Evolutionary conservation across 2,797 vertebrate species (phyloP), one percentile per base, ranked within the genome.

Genomic region (Hybognathus amarus): DNA sequence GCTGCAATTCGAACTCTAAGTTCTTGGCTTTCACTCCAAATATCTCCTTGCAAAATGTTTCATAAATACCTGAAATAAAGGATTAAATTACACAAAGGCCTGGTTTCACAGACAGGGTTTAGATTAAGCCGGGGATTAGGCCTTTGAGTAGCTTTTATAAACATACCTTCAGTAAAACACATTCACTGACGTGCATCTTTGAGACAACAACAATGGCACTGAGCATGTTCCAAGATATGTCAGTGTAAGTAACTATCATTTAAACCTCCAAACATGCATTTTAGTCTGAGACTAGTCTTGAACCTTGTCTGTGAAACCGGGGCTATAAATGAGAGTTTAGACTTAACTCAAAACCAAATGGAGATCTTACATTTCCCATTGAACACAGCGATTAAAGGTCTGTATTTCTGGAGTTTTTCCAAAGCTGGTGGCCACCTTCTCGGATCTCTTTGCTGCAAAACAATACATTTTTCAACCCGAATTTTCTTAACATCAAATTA

Each of bases 21-120:
- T 98, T 98, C 92, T 99, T 99, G 82, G 97, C 95, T 90, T 96
- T 99, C 86, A 99, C 95, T 84, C 98, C 98, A 89, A 99, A 99
- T 75, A 96, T 96, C 92, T 99, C 98, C 93, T 96, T 99, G 93
- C 97, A 97, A 94, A 99, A 99, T 90, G 97, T 99, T 94, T 99
- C 98, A 92, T 99, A 99, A 94, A 99, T 99, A 89, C 98, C 98
- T 99, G 83, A 71, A 86, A 83, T 18, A 38, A 30, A 38, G 4
- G 20, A 24, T 54, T 78, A 18, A 22, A 36, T 30, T 27, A 17
- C 5, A 30, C 33, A 56, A 56, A n/a, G 4, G 54, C 10, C 54
- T 24, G 3, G 22, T 12, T 56, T 47, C 45, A 47, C 45, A 47
- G 45, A 47, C 13, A 47, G 22, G 20, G 20, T 8, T 56, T 56